These are phyloP conservation scores for Mustela lutreola DNA, from an alignment of 2,113 vertebrate species.

Conservation along the genomic window DNA sequence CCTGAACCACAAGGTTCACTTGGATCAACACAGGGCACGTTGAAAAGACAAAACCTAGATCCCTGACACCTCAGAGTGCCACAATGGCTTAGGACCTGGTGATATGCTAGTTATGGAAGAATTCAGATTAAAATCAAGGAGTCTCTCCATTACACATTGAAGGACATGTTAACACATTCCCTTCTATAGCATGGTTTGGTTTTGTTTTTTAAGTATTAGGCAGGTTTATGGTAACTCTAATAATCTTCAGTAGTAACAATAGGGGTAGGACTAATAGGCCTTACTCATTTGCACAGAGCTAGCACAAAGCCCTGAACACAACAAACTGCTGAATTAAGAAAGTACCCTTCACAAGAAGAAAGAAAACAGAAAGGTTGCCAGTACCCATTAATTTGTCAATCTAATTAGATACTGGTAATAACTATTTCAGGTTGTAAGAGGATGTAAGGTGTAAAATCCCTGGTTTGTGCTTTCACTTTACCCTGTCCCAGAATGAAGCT, in stretches of 20 bases:
- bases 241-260: not conserved
- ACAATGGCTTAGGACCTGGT: not conserved
- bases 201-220: not conserved
- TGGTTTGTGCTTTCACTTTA: not conserved
- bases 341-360: not conserved
- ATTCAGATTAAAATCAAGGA: slow-evolving; percentile 3
- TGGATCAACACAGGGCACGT: not conserved
- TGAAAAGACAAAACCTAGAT: not conserved
- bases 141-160: not conserved
- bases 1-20: not conserved
- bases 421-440: slow-evolving; percentile 14
- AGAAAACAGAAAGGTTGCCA: slow-evolving; percentile 24
- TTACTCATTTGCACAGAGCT: not conserved
- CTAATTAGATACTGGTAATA: not conserved
- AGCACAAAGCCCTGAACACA: not conserved
- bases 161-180: not conserved
- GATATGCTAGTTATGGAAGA: not conserved
- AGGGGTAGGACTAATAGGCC: not conserved
- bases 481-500: not conserved
- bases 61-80: not conserved
- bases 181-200: not conserved
- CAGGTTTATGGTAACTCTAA: not conserved
- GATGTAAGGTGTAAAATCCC: not conserved
- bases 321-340: not conserved
- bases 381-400: not conserved